Evolutionary conservation across 2,888 invertebrate species (phyloP), one percentile per base, ranked within the genome.

Genomic region (Neoscelio sp.): DNA sequence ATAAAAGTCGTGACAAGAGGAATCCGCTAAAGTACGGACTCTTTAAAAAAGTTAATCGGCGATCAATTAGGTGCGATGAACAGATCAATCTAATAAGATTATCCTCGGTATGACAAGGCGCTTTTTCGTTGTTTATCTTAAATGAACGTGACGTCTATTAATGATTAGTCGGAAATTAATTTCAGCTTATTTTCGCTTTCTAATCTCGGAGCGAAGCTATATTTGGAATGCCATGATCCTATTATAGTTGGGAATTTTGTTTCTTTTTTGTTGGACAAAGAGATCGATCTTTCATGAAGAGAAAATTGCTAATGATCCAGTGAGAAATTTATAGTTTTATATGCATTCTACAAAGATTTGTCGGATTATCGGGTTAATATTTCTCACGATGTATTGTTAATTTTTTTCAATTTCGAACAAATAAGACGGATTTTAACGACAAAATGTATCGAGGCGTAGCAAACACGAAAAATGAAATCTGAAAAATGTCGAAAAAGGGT

Each of bases 161-260:
- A 23, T 15, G 15, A 50, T 50, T 50, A 30, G 30, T 17, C 48
- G 7, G n/a, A 23, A 50, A 30, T 28, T 50, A 30, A 28, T 48
- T 48, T 48, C 48, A 15, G 28, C 30, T 50, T 50, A 28, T 50
- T 48, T 48, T 48, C 48, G 28, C 48, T 50, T 50, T 50, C 48
- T 50, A 50, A 30, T 50, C 48, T 30, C 2, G 3, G 15, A n/a
- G n/a, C n/a, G n/a, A n/a, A n/a, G n/a, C n/a, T n/a, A n/a, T n/a
- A n/a, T n/a, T n/a, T n/a, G n/a, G n/a, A n/a, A n/a, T n/a, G n/a
- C n/a, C n/a, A n/a, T n/a, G n/a, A n/a, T n/a, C n/a, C n/a, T n/a
- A n/a, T n/a, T n/a, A n/a, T n/a, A n/a, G n/a, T n/a, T n/a, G n/a
- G n/a, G n/a, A n/a, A n/a, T n/a, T n/a, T n/a, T n/a, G n/a, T n/a